These are phyloP conservation scores for Cheilosia grossa DNA, from an alignment of 2,888 invertebrate genomes.

Conservation along the genomic window DNA sequence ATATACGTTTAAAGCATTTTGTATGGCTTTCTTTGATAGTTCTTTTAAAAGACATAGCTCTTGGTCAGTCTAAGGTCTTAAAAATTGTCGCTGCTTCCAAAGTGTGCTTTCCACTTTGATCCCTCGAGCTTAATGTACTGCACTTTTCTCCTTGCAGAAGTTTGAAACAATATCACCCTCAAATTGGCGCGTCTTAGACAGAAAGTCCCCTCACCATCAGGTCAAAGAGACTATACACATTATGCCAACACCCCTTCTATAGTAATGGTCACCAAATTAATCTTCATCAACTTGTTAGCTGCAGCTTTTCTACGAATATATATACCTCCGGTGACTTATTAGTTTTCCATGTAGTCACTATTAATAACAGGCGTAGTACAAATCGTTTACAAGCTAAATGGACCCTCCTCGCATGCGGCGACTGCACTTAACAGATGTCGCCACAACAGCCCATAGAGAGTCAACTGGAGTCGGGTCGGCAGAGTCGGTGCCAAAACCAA, in stretches of 20 bases:
- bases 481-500: constrained; percentile 62
- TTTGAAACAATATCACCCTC: too few species aligned
- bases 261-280: not conserved
- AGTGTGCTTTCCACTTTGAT: too few species aligned
- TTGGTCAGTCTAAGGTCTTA: too few species aligned
- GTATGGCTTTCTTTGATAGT: too few species aligned
- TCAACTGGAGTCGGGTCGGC: not conserved
- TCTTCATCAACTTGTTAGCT: constrained; percentile 2
- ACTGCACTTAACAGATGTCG: constrained; percentile 58
- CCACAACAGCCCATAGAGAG: constrained; percentile 9
- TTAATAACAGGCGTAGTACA: constrained; percentile 22
- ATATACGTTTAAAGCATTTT: too few species aligned
- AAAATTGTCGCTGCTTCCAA: too few species aligned
- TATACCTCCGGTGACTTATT: constrained; percentile 21
- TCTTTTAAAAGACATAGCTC: too few species aligned
- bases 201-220: not conserved
- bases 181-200: too few species aligned
- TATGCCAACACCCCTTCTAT: not conserved
- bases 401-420: not conserved
- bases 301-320: not conserved
- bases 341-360: not conserved
- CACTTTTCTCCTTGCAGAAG: too few species aligned
- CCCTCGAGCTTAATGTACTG: too few species aligned
- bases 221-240: not conserved
- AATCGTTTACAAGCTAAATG: constrained; percentile 23